These are phyloP conservation scores for Craseonycteris thonglongyai DNA, from an alignment of 2,113 vertebrate species.

Conservation along the genomic window DNA sequence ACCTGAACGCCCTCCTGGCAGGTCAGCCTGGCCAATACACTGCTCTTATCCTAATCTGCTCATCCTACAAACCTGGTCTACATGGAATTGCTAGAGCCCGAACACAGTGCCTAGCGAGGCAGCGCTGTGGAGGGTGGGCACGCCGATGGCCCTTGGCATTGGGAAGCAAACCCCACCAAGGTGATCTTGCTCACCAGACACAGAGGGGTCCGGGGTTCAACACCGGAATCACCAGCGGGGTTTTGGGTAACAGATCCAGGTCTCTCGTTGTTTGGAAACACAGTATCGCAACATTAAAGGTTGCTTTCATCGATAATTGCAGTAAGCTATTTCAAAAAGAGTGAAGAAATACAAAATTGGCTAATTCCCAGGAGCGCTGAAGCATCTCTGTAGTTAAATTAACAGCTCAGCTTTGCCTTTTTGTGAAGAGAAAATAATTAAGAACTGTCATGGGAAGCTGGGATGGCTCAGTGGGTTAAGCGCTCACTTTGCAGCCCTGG, in stretches of 20 bases:
- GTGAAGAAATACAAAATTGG: constrained; percentile 63
- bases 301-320: constrained; percentile 49
- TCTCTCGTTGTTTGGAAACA: constrained; percentile 58
- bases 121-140: neutral
- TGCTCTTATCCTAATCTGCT: neutral
- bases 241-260: neutral
- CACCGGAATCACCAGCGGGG: neutral
- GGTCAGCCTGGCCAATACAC: neutral
- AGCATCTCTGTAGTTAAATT: neutral
- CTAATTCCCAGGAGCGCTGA: neutral
- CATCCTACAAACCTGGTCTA: neutral
- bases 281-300: neutral
- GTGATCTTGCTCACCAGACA: too few relatives aligned
- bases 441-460: too few relatives aligned
- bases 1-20: neutral
- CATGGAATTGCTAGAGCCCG: neutral
- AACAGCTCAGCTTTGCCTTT: neutral
- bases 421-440: neutral
- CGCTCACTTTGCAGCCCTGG: too few relatives aligned
- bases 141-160: rapidly evolving
- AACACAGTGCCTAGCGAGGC: neutral
- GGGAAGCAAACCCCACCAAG: neutral
- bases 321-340: constrained; percentile 53
- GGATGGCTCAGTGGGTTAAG: too few relatives aligned
- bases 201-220: neutral